phyloP scores from a whole-genome alignment of 2,113 vertebrate genomes.

The Empidonax traillii region DNA sequence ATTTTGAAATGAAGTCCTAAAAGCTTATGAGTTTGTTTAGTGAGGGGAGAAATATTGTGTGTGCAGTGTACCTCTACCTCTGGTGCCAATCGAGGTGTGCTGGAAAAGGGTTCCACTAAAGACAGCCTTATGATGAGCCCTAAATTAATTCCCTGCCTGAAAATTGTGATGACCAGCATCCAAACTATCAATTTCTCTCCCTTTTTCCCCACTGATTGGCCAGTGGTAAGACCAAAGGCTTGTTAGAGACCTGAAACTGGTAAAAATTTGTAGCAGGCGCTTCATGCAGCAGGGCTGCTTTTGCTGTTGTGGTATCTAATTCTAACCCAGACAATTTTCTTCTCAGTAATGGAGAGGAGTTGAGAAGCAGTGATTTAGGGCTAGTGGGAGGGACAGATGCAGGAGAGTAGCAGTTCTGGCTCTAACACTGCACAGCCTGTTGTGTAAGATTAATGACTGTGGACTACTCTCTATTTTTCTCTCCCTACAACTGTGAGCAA shows the following conservation, averaged over 20 bases:
- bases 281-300: neutral
- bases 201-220: neutral
- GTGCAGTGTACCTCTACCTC: neutral
- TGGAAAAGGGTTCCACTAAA: neutral
- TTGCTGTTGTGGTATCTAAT: neutral
- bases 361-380: conserved; percentile 48
- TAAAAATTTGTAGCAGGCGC: neutral
- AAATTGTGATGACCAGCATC: neutral
- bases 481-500: conserved; percentile 53
- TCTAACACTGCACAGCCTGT: conserved; percentile 4
- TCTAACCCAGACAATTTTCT: conserved; percentile 21
- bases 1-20: neutral
- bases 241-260: neutral
- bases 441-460: conserved; percentile 64
- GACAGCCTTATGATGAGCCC: neutral
- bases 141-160: neutral
- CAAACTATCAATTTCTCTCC: neutral
- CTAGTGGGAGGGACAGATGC: conserved; percentile 51
- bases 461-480: conserved; percentile 50
- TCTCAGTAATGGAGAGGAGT: neutral
- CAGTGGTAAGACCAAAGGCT: neutral
- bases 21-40: neutral
- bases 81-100: neutral
- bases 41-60: neutral
- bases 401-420: conserved; percentile 53